phyloP scores from a whole-genome alignment of 2,797 vertebrate genomes.

The Notoglanidium macrostoma region DNA sequence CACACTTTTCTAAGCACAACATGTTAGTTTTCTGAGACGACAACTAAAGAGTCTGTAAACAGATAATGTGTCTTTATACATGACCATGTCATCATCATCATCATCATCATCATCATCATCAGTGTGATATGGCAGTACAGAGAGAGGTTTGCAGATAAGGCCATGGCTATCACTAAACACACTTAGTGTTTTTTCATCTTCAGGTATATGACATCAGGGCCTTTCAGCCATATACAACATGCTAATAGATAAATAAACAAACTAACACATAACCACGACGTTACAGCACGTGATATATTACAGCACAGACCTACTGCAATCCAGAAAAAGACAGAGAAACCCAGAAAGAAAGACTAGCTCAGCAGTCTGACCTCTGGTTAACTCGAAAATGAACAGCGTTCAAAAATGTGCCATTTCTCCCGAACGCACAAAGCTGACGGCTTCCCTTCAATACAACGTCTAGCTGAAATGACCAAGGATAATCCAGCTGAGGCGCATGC shows the following conservation, averaged over 20 bases:
- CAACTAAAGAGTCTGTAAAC: not conserved
- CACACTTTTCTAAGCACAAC: not conserved
- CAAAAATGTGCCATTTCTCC: not conserved
- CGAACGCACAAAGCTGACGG: not conserved
- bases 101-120: conserved; percentile 9
- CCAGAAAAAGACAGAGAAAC: not conserved
- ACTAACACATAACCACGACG: not conserved
- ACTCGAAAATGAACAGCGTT: not conserved
- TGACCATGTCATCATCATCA: not conserved
- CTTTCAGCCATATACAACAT: not conserved
- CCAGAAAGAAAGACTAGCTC: not conserved
- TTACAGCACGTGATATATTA: not conserved
- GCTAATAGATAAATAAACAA: not conserved
- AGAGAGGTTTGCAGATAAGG: not conserved
- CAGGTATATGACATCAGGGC: not conserved
- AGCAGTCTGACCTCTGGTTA: not conserved
- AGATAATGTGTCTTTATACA: not conserved
- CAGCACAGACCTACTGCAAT: not conserved
- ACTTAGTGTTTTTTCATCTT: not conserved
- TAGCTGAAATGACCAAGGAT: not conserved
- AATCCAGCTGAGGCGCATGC: not conserved
- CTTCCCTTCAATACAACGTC: not conserved
- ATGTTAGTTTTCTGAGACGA: not conserved
- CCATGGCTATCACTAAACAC: not conserved
- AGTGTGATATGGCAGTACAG: not conserved